Conservation (phyloP, 1,140 invertebrate genomes). For the Aphaenogaster floridana region DNA sequence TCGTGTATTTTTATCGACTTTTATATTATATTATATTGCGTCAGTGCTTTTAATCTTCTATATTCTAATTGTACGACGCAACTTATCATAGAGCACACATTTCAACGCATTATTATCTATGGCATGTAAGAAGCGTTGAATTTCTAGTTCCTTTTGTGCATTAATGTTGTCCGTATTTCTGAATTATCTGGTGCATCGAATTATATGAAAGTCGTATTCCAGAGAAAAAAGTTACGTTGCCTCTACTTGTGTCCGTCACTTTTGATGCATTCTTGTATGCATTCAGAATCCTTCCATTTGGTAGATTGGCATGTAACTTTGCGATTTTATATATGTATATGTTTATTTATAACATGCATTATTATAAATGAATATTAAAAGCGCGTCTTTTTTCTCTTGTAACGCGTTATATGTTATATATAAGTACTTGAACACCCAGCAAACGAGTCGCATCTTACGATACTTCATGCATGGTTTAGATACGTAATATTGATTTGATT, state of each 20-base stretch:
- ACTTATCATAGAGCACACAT: neutral
- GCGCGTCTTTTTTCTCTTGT: neutral
- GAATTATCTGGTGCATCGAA: conserved; percentile 42
- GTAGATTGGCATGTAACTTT: conserved; percentile 21
- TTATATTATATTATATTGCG: conserved; percentile 37
- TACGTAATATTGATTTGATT: neutral
- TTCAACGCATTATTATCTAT: neutral
- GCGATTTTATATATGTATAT: conserved; percentile 16
- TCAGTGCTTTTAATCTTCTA: conserved; percentile 20
- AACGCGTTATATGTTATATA: neutral
- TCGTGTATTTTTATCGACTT: conserved; percentile 52
- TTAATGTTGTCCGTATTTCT: neutral
- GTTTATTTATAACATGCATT: conserved; percentile 5
- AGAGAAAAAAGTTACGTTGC: neutral
- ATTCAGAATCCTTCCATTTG: conserved; percentile 33
- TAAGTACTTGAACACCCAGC: neutral
- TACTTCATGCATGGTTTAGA: neutral
- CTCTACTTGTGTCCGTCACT: conserved; percentile 14
- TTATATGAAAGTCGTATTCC: conserved; percentile 31
- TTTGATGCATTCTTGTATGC: conserved; percentile 13
- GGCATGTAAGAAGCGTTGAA: conserved; percentile 1
- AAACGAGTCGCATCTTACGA: neutral
- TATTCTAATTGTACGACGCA: conserved; percentile 9
- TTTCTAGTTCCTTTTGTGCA: conserved; percentile 1
- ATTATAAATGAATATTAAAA: conserved; percentile 14